phyloP scores from a whole-genome alignment of 2,888 invertebrate species.

The Drosophila mercatorum region DNA sequence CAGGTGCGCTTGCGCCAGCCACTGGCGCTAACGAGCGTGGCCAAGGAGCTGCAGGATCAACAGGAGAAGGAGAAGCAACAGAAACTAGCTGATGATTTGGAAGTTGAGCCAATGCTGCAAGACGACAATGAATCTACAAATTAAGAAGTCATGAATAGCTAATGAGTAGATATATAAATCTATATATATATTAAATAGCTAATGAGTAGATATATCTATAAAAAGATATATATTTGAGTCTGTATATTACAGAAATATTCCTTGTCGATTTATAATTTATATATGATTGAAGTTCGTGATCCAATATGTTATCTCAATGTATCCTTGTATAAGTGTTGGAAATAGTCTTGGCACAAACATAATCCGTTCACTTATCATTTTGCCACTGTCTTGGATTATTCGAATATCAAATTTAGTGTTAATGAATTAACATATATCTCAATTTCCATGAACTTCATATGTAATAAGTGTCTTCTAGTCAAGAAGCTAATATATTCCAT shows the following conservation, averaged over 20 bases:
- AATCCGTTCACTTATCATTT: not conserved
- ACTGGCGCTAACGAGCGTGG: slow-evolving; percentile 52
- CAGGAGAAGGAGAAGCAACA: slow-evolving; percentile 5
- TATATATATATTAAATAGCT: not conserved
- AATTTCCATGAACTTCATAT: not conserved
- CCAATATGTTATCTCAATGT: too few relatives aligned
- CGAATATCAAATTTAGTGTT: not conserved
- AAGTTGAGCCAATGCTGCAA: not conserved
- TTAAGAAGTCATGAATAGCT: too few relatives aligned
- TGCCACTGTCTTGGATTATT: not conserved
- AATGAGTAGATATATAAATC: not conserved
- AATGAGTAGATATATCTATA: not conserved
- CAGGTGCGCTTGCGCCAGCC: slow-evolving; percentile 63
- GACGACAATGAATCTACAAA: not conserved
- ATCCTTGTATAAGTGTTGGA: too few relatives aligned
- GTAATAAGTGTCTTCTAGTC: not conserved
- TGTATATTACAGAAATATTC: too few relatives aligned
- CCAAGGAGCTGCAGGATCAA: slow-evolving; percentile 17
- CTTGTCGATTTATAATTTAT: too few relatives aligned
- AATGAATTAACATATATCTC: not conserved
- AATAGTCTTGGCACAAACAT: too few relatives aligned
- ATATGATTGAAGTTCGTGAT: too few relatives aligned
- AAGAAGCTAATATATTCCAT: not conserved
- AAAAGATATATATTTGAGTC: not conserved
- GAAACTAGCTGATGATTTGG: not conserved